Evolutionary conservation across 1,140 invertebrate genomes (phyloP).

Genomic region (Meloidogyne floridensis): DNA sequence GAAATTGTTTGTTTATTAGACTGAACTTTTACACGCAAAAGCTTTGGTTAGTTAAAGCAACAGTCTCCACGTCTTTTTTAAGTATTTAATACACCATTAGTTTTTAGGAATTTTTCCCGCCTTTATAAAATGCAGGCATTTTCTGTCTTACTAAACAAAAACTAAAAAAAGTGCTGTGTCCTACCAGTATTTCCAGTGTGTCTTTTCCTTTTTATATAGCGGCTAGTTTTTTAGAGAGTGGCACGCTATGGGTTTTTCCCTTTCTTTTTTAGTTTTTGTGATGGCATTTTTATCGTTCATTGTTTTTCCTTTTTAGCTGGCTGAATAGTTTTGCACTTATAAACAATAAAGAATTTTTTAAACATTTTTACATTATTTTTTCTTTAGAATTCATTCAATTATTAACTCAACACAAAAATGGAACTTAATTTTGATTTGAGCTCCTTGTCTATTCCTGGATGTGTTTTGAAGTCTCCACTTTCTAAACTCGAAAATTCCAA

Average conservation of each 20-base stretch:
- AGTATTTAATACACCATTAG: background rate
- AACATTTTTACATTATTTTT: background rate
- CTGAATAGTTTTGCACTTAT: background rate
- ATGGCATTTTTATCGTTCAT: background rate
- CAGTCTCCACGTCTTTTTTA: background rate
- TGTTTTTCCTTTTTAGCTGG: background rate
- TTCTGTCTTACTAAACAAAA: background rate
- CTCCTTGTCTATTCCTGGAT: background rate
- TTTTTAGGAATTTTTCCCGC: background rate
- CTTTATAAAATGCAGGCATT: background rate
- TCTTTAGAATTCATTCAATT: conserved; percentile 46
- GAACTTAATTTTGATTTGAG: conserved; percentile 12
- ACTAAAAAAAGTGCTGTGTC: background rate
- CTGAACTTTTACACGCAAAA: background rate
- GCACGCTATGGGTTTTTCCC: background rate
- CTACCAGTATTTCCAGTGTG: background rate
- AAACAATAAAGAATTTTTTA: no score
- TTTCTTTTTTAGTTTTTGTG: background rate
- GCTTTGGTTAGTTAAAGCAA: background rate
- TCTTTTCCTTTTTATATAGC: background rate
- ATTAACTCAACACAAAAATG: conserved; percentile 51
- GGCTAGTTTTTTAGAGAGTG: background rate
- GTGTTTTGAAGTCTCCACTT: background rate
- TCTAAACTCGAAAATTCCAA: conserved; percentile 1
- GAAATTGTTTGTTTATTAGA: background rate